These are phyloP conservation scores for Leptobrachium leishanense DNA, from an alignment of 2,113 vertebrate genomes.

Conservation along the genomic window DNA sequence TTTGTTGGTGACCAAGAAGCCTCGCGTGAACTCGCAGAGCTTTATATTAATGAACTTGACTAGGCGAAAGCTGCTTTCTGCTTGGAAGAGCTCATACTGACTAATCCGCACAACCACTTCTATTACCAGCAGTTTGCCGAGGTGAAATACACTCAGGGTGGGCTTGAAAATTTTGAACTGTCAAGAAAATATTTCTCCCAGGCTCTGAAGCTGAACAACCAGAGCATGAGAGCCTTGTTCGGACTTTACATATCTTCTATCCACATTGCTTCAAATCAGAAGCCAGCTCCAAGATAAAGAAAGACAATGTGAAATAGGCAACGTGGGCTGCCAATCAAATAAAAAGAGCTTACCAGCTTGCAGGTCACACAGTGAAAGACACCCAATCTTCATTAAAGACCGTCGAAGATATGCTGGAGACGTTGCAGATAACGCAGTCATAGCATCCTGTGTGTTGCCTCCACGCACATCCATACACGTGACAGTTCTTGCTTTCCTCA, in stretches of 20 bases:
- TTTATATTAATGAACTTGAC: slow-evolving; percentile 98
- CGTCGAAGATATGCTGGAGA: slow-evolving; percentile 98
- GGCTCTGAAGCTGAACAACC: slow-evolving; percentile 96
- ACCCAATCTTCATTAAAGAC: slow-evolving; percentile 92
- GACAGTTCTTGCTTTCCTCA: too few species aligned
- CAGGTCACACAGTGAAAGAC: slow-evolving; percentile 91
- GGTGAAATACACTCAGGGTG: slow-evolving; percentile 97
- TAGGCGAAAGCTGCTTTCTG: slow-evolving; percentile 98
- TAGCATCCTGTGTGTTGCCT: slow-evolving; percentile 49
- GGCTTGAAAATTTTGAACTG: slow-evolving; percentile 94
- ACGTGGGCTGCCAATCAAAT: slow-evolving; percentile 95
- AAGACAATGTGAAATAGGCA: slow-evolving; percentile 97
- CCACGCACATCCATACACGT: too few species aligned
- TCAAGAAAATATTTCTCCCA: slow-evolving; percentile 98
- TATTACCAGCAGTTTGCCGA: slow-evolving; percentile 98
- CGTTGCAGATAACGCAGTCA: slow-evolving; percentile 95
- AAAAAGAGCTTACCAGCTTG: slow-evolving; percentile 97
- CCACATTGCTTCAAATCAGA: slow-evolving; percentile 94
- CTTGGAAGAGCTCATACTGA: slow-evolving; percentile 98
- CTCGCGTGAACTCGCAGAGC: slow-evolving; percentile 97
- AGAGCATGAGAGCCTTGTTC: slow-evolving; percentile 98
- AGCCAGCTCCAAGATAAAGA: slow-evolving; percentile 96
- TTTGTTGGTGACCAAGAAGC: slow-evolving; percentile 99
- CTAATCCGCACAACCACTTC: slow-evolving; percentile 97
- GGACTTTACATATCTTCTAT: slow-evolving; percentile 98